Percentiles rank a stretch among this genome's conserved stretches.
phyloP scores from a whole-genome alignment of 1,140 invertebrate genomes.

The Drosophila orosa region DNA sequence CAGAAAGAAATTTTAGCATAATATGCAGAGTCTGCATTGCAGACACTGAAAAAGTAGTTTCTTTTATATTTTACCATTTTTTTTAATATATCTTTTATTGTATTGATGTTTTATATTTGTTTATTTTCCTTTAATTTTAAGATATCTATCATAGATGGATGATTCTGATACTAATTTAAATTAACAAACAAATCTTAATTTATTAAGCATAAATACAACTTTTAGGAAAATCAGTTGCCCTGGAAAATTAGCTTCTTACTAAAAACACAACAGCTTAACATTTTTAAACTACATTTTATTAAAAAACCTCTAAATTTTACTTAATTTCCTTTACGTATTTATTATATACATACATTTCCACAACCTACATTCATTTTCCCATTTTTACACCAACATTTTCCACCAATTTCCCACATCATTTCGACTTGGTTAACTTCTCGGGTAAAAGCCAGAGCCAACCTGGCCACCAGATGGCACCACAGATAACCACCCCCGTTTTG shows the following conservation, averaged over 20 bases:
- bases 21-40: too few species aligned
- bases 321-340: background rate
- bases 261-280: background rate
- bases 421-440: background rate
- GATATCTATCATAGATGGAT: too few species aligned
- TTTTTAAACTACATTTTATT: background rate
- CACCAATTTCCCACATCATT: background rate
- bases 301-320: background rate
- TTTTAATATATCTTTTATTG: too few species aligned
- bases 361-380: background rate
- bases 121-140: too few species aligned
- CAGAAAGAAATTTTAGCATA: too few species aligned
- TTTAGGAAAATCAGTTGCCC: too few species aligned
- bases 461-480: slow-evolving; percentile 44
- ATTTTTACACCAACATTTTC: slow-evolving; percentile 5
- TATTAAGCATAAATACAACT: background rate
- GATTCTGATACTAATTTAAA: too few species aligned
- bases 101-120: too few species aligned
- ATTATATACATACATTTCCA: background rate
- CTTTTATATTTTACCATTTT: too few species aligned
- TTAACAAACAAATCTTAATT: background rate
- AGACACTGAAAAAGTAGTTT: too few species aligned
- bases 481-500: slow-evolving; percentile 41
- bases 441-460: background rate
- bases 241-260: background rate